Percentiles rank a stretch among this genome's conserved stretches.
Evolutionary conservation across 2,113 vertebrate genomes (phyloP).

Genomic region (Madoqua kirkii): DNA sequence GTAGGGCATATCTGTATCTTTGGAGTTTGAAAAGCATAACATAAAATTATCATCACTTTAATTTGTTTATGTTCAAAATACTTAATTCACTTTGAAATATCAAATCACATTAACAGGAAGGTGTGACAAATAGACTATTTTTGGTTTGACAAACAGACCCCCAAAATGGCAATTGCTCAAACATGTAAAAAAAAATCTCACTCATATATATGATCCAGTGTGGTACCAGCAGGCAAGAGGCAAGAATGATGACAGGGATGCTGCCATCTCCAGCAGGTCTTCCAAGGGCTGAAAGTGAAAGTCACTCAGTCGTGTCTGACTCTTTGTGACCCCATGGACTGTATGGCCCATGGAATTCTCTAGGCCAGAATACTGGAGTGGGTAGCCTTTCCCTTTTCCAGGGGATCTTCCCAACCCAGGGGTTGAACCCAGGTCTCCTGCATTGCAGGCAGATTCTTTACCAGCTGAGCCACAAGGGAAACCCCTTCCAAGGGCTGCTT

Average conservation of each 20-base stretch:
- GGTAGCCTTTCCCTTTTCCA: neutral
- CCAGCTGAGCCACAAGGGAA: neutral
- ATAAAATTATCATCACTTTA: slow-evolving; percentile 37
- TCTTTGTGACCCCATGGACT: neutral
- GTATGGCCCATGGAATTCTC: neutral
- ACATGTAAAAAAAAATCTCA: neutral
- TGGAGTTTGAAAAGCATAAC: slow-evolving; percentile 1
- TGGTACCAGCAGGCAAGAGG: neutral
- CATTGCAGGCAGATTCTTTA: neutral
- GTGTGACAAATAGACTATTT: neutral
- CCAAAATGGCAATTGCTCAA: neutral
- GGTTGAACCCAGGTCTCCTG: neutral
- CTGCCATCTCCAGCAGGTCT: neutral
- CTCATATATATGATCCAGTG: neutral
- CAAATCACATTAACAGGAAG: neutral
- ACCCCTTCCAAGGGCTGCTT: neutral
- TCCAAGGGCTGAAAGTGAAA: neutral
- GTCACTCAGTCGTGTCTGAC: neutral
- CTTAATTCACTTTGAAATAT: slow-evolving; percentile 26
- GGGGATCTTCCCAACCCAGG: neutral
- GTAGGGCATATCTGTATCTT: neutral
- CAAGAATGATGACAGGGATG: no score
- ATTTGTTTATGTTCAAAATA: slow-evolving; percentile 36
- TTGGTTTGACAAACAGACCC: neutral
- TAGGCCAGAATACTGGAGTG: neutral